phyloP scores from a whole-genome alignment of 2,797 vertebrate species.

The Danio tinwini region DNA sequence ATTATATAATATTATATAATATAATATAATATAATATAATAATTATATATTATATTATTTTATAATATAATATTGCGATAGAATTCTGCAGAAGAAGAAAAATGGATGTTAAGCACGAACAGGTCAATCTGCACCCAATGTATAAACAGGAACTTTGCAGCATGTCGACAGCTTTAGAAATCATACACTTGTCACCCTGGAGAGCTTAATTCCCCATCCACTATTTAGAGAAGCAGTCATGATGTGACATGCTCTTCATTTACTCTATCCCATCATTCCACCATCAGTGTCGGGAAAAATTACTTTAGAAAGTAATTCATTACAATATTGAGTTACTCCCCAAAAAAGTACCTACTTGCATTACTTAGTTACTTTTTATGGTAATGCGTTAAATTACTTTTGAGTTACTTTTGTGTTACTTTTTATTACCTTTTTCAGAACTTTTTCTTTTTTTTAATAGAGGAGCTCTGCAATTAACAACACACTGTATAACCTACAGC shows the following conservation, averaged over 20 bases:
- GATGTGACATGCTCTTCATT: conserved; percentile 31
- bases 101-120: conserved; percentile 20
- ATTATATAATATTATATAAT: background rate
- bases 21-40: background rate
- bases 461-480: no score
- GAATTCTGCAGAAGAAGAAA: conserved; percentile 6
- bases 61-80: background rate
- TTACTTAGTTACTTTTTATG: no score
- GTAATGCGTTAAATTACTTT: no score
- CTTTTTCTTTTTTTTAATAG: no score
- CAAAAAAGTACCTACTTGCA: no score
- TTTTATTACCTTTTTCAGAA: no score
- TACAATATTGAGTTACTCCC: no score
- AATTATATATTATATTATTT: background rate
- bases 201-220: conserved; percentile 65
- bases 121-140: conserved; percentile 61
- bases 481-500: no score
- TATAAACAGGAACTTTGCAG: conserved; percentile 78
- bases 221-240: conserved; percentile 65
- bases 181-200: conserved; percentile 64
- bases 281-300: no score
- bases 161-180: conserved; percentile 71
- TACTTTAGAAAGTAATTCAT: no score
- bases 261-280: conserved; percentile 30
- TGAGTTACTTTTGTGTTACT: no score